Conservation (phyloP, 2,888 invertebrate genomes). For the Cheilosia urbana region DNA sequence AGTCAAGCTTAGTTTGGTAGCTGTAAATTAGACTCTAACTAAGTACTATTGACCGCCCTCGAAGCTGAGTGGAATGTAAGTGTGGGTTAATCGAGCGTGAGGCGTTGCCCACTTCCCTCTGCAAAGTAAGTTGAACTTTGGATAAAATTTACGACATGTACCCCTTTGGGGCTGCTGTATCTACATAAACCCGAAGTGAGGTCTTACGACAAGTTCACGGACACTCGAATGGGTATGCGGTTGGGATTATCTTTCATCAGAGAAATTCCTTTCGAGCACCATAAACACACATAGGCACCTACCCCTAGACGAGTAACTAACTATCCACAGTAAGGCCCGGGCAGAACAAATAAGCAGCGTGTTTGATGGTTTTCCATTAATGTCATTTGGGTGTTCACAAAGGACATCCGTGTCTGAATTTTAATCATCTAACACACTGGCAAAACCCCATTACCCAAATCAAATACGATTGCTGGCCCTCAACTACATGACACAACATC, state of each 20-base stretch:
- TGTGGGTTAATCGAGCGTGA: background rate
- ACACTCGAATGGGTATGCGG: too few relatives aligned
- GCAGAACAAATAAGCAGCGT: background rate
- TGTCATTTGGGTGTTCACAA: constrained; percentile 14
- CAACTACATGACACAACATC: constrained; percentile 55
- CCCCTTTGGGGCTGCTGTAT: too few relatives aligned
- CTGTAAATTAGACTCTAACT: background rate
- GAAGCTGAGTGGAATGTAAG: background rate
- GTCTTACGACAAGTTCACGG: too few relatives aligned
- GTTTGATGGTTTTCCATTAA: constrained; percentile 35
- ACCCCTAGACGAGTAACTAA: background rate
- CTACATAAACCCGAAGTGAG: too few relatives aligned
- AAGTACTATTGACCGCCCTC: background rate
- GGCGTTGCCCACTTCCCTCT: background rate
- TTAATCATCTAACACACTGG: constrained; percentile 48
- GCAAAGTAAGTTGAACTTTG: background rate
- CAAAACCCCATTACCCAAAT: constrained; percentile 57
- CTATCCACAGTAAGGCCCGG: background rate
- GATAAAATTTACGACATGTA: too few relatives aligned
- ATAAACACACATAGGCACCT: background rate
- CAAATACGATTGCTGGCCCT: constrained; percentile 53
- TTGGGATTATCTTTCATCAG: too few relatives aligned
- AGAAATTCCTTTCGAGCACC: background rate
- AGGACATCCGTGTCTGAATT: constrained; percentile 48
- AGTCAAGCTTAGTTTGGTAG: background rate